These are phyloP conservation scores for Eupristina koningsbergeri DNA, from an alignment of 1,140 invertebrate species.

Conservation along the genomic window DNA sequence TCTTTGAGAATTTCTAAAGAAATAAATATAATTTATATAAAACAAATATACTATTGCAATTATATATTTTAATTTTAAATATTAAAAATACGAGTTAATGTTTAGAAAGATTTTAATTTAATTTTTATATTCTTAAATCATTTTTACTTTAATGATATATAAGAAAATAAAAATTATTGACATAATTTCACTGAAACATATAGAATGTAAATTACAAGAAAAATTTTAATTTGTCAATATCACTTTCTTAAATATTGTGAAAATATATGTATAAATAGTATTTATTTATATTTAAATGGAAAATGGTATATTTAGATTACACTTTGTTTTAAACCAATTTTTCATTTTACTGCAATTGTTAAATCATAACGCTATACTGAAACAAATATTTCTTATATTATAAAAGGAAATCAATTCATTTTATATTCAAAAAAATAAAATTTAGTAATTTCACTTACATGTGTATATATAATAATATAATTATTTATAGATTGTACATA, in stretches of 20 bases:
- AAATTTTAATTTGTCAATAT: background rate
- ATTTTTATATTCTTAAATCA: background rate
- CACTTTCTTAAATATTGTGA: background rate
- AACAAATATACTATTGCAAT: background rate
- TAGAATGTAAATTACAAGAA: background rate
- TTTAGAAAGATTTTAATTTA: background rate
- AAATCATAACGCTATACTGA: background rate
- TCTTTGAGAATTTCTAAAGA: too few species aligned
- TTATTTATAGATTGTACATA: too few species aligned
- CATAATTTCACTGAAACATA: background rate
- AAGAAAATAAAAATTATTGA: background rate
- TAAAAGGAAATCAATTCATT: background rate
- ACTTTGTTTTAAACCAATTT: background rate
- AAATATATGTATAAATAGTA: background rate
- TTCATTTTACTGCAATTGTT: background rate
- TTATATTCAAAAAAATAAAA: too few species aligned
- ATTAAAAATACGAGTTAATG: background rate
- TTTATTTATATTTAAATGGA: background rate
- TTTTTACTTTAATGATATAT: background rate
- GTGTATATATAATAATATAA: too few species aligned
- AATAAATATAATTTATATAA: too few species aligned
- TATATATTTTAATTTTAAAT: background rate
- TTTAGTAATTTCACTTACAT: too few species aligned
- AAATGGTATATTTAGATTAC: background rate
- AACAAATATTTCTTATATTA: background rate